A percentile compares a stretch with the other conserved stretches of the same genome.
phyloP scores from a whole-genome alignment of 2,888 invertebrate genomes.

The Cybosia mesomella region DNA sequence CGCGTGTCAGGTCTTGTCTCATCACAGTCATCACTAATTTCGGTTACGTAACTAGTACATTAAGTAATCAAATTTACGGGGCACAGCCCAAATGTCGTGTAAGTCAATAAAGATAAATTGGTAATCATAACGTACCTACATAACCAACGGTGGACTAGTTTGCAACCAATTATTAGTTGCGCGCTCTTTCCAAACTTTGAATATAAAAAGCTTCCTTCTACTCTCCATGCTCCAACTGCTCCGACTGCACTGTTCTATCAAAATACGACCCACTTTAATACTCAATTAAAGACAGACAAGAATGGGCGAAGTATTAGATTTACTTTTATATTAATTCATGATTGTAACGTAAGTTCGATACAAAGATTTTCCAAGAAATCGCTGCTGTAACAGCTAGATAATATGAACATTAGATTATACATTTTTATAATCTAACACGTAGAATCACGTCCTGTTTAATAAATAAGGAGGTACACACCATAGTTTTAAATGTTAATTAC shows the following conservation, averaged over 20 bases:
- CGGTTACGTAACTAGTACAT: conserved; percentile 27
- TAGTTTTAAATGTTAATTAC: no score
- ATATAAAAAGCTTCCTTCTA: conserved; percentile 10
- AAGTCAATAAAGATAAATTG: conserved; percentile 43
- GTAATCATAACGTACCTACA: conserved; percentile 37
- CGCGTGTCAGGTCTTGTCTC: conserved; percentile 13
- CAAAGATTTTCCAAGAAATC: no score
- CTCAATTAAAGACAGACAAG: background rate
- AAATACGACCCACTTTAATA: conserved; percentile 14
- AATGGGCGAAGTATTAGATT: background rate
- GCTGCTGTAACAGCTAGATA: no score
- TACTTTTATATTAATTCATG: conserved; percentile 5
- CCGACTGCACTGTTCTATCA: conserved; percentile 11
- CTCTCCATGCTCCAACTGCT: no score
- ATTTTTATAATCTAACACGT: no score
- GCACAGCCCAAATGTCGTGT: conserved; percentile 25
- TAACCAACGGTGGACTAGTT: conserved; percentile 25
- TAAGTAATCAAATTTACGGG: conserved; percentile 46
- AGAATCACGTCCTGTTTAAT: no score
- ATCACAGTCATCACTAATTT: conserved; percentile 40
- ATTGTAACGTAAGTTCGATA: background rate
- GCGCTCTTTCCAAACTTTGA: conserved; percentile 26
- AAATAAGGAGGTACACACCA: no score
- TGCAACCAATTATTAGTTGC: conserved; percentile 37
- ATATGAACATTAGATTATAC: no score